Conservation (phyloP, 2,113 vertebrate genomes). For the Leuciscus idus region DNA sequence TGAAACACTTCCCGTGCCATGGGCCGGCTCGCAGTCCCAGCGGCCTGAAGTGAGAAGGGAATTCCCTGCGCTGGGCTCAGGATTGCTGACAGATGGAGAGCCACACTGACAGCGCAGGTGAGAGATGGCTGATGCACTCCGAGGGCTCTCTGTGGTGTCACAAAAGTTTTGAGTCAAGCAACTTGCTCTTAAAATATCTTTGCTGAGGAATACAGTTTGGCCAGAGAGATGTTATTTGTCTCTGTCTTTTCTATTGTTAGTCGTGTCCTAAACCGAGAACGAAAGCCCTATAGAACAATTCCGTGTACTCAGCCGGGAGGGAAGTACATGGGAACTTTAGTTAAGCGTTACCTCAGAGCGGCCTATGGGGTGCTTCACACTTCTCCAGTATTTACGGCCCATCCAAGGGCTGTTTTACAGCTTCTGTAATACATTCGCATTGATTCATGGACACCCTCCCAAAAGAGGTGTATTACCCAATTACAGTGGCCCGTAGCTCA, state of each 20-base stretch:
- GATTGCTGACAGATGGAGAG: constrained; percentile 50
- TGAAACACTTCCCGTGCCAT: constrained; percentile 26
- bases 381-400: constrained; percentile 55
- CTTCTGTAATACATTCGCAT: constrained; percentile 56
- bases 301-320: not conserved
- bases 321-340: not conserved
- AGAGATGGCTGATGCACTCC: constrained; percentile 25
- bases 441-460: constrained; percentile 52
- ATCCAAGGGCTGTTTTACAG: constrained; percentile 49
- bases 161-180: constrained; percentile 34
- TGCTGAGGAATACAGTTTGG: constrained; percentile 24
- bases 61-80: constrained; percentile 38
- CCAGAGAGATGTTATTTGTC: constrained; percentile 28
- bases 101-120: constrained; percentile 23
- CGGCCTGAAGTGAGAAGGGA: constrained; percentile 29
- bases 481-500: constrained; percentile 57
- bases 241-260: constrained; percentile 35
- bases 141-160: constrained; percentile 19
- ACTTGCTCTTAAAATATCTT: constrained; percentile 28
- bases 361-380: constrained; percentile 25
- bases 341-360: constrained; percentile 26
- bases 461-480: constrained; percentile 61
- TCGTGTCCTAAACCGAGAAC: not conserved
- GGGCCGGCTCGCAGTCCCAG: constrained; percentile 20
- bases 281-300: not conserved